A percentile compares a stretch with the other conserved stretches of the same genome.
These are phyloP conservation scores for Petromus typicus DNA, from an alignment of 2,113 vertebrate species.

Conservation along the genomic window DNA sequence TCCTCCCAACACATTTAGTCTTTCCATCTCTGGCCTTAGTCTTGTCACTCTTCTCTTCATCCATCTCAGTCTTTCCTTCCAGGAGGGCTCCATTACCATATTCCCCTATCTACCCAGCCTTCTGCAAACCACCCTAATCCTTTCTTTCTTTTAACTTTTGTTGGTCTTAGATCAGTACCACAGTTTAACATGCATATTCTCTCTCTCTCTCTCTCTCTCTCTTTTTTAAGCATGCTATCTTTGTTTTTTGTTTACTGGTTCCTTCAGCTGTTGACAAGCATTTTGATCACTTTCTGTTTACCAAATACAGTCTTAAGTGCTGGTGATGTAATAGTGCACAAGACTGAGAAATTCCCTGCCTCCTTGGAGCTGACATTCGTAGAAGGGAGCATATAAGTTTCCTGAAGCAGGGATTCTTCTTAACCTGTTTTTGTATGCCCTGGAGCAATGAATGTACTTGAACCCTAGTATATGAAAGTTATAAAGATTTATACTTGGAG, in stretches of 20 bases:
- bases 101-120: background rate
- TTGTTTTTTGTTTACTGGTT: background rate
- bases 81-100: background rate
- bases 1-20: background rate
- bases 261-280: background rate
- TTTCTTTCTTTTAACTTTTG: background rate
- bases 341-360: background rate
- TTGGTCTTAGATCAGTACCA: background rate
- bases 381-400: background rate
- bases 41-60: background rate
- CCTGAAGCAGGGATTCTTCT: slow-evolving; percentile 46
- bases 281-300: background rate
- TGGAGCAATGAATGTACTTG: slow-evolving; percentile 50
- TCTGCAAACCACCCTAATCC: background rate
- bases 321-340: background rate
- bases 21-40: background rate
- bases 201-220: no score
- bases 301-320: background rate
- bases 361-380: slow-evolving; percentile 13
- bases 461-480: background rate
- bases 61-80: background rate
- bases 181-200: background rate
- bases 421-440: background rate
- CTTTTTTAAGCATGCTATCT: background rate
- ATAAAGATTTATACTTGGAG: slow-evolving; percentile 41